Percentiles rank a stretch among this genome's conserved stretches.
Evolutionary conservation across 2,113 vertebrate genomes (phyloP).

Genomic region (Anguilla japonica): DNA sequence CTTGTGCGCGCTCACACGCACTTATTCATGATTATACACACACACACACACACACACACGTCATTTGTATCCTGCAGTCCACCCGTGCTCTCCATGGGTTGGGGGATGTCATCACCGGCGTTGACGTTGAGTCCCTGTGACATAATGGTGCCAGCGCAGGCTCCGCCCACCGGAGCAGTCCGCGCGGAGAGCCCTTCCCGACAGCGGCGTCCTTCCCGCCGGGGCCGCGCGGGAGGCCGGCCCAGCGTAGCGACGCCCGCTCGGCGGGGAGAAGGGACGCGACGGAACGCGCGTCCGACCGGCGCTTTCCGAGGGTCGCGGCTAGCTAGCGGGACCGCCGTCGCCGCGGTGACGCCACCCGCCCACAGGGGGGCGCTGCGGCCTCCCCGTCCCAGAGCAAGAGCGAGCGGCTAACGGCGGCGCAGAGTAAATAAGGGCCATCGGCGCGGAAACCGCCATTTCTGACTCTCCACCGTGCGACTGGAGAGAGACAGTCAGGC

Average conservation of each 20-base stretch:
- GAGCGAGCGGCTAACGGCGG: not conserved
- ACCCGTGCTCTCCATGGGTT: not conserved
- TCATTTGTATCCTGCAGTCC: not conserved
- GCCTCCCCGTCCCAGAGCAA: not conserved
- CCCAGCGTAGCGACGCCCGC: constrained; percentile 38
- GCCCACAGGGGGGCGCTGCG: constrained; percentile 6
- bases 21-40: not conserved
- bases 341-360: constrained; percentile 28
- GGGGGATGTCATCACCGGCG: constrained; percentile 11
- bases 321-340: not conserved
- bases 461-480: not conserved
- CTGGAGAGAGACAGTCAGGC: not conserved
- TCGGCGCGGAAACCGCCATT: too few relatives aligned
- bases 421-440: not conserved
- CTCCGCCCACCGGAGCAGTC: constrained; percentile 26
- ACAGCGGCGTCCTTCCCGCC: not conserved
- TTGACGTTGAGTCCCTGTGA: constrained; percentile 48
- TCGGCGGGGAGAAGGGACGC: constrained; percentile 40
- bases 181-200: not conserved
- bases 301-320: not conserved
- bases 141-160: constrained; percentile 54
- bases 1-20: not conserved
- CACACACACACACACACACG: not conserved
- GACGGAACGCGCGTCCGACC: constrained; percentile 35
- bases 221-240: not conserved